A percentile compares a stretch with the other conserved stretches of the same genome.
phyloP scores from a whole-genome alignment of 2,113 vertebrate genomes.

The Otis tarda region DNA sequence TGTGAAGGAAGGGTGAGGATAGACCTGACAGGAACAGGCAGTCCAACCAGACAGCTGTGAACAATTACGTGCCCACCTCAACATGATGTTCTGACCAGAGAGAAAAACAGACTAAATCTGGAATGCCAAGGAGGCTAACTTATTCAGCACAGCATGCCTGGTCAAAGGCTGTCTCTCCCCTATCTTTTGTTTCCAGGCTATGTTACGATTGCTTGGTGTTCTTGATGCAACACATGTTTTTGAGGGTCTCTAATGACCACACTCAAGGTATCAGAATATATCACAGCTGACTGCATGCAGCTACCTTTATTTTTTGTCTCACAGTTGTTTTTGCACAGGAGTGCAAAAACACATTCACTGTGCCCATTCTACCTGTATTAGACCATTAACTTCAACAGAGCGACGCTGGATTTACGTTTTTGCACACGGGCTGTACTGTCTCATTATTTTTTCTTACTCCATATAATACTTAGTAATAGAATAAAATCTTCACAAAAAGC shows the following conservation, averaged over 20 bases:
- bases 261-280: not conserved
- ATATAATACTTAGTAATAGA: constrained; percentile 20
- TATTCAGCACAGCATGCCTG: not conserved
- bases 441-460: not conserved
- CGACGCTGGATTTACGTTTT: not conserved
- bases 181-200: not conserved
- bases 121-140: not conserved
- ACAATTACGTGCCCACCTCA: constrained; percentile 34
- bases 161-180: not conserved
- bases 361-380: not conserved
- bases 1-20: constrained; percentile 38
- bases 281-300: not conserved
- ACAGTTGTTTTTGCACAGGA: not conserved
- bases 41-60: constrained; percentile 48
- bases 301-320: not conserved
- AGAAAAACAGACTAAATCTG: constrained; percentile 8
- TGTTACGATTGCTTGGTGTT: not conserved
- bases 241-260: not conserved
- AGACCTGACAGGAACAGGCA: constrained; percentile 39
- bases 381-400: not conserved
- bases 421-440: not conserved
- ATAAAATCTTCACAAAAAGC: constrained; percentile 35
- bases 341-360: not conserved
- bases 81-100: constrained; percentile 10
- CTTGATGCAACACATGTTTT: not conserved